Base-by-base conservation (phyloP, 2,113 vertebrate genomes). In the Larimichthys polyactis region DNA sequence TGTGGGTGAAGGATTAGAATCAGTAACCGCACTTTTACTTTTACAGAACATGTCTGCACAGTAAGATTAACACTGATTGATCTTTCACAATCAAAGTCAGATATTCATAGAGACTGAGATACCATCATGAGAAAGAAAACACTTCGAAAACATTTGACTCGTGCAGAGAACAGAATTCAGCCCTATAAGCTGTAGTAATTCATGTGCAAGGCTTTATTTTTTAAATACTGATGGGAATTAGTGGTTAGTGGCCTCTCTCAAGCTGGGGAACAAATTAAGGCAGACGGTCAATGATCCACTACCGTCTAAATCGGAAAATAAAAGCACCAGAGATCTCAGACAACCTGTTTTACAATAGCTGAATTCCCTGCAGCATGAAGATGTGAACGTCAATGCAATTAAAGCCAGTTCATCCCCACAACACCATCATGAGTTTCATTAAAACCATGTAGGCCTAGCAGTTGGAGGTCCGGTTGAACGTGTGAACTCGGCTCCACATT, bases 401-500 rank as follows among this genome's bases (percentile, higher is more conserved):
- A 89, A 77, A 19, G 29, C 46, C 43, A 0, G 36, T 22, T 59
- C 24, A 29, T 75, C 78, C 80, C 36, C 71, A 71, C 27, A 81
- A 90, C 86, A 88, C 91, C 91, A 54, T 40, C 86, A 71, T 10
- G 49, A 59, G 60, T 88, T 83, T 77, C 67, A 24, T 81, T 85
- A 80, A 73, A 82, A 75, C 32, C 43, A 14, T 62, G 66, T 55
- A 76, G 36, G 36, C 36, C 36, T 40, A 40, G 57, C 22, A 4
- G 57, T 19, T 2, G 22, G 57, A 29, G 80, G 92, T 93, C 19
- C 1, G 89, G 75, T 78, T 63, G 87, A 92, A 92, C 93, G 87
- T 89, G 81, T 87, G 94, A 96, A 94, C 89, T 88, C 78, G 2
- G 59, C 79, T 74, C 29, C n/a, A 57, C 72, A 60, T 81, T 73